A percentile compares a stretch with the other conserved stretches of the same genome.
phyloP scores from a whole-genome alignment of 2,888 invertebrate genomes.

The Gymnosoma rotundatum region DNA sequence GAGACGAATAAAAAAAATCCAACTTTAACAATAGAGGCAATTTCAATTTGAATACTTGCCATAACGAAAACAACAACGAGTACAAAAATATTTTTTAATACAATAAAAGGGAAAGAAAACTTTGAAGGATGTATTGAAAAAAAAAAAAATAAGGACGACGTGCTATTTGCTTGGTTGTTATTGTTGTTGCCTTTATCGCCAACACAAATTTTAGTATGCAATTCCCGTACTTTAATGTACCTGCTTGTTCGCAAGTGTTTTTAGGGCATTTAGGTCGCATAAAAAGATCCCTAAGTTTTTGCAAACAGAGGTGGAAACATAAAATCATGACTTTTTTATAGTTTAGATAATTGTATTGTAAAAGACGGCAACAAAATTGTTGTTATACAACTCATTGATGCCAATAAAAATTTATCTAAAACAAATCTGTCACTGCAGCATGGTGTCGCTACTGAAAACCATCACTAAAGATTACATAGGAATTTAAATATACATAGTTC shows the following conservation, averaged over 20 bases:
- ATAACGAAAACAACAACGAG: slow-evolving; percentile 40
- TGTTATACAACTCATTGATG: no score
- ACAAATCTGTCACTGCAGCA: no score
- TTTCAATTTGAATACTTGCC: slow-evolving; percentile 67
- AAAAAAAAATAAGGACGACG: slow-evolving; percentile 48
- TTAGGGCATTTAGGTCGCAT: neutral
- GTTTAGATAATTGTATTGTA: no score
- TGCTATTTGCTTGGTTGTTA: slow-evolving; percentile 27
- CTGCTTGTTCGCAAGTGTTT: slow-evolving; percentile 6
- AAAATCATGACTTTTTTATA: no score
- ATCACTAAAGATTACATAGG: no score
- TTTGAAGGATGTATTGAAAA: slow-evolving; percentile 64
- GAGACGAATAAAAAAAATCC: slow-evolving; percentile 40
- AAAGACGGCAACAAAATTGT: no score
- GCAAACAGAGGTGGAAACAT: no score
- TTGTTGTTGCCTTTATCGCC: slow-evolving; percentile 50
- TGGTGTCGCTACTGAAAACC: no score
- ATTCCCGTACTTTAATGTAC: slow-evolving; percentile 46
- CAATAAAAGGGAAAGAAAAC: slow-evolving; percentile 58
- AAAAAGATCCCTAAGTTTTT: neutral
- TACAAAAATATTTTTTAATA: slow-evolving; percentile 31
- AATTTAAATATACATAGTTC: no score
- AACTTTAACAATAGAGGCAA: slow-evolving; percentile 67
- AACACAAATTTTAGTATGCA: slow-evolving; percentile 64
- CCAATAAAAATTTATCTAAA: no score